Evolutionary conservation across 1,140 invertebrate species (phyloP).

Genomic region (Drosophila tani): DNA sequence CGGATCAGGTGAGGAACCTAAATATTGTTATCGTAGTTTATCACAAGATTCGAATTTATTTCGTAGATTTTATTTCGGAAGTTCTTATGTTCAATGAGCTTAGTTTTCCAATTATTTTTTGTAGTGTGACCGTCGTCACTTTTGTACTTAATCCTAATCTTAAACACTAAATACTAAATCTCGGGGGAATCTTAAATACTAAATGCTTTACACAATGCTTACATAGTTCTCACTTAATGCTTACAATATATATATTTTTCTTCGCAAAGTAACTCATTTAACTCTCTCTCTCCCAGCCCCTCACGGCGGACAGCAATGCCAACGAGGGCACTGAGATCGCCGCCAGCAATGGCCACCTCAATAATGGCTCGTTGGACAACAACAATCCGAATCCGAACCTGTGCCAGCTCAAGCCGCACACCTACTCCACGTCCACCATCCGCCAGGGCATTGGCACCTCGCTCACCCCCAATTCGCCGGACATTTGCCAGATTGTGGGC

Average conservation of each 20-base stretch:
- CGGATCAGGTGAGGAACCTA: constrained; percentile 88
- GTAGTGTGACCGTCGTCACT: no score
- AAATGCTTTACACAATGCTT: no score
- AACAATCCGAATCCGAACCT: constrained; percentile 68
- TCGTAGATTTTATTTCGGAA: no score
- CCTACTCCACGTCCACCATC: constrained; percentile 78
- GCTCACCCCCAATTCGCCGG: constrained; percentile 76
- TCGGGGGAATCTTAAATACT: no score
- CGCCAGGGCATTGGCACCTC: constrained; percentile 81
- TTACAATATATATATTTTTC: no score
- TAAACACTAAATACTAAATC: no score
- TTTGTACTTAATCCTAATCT: no score
- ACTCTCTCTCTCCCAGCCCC: constrained; percentile 7
- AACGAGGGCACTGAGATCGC: constrained; percentile 58
- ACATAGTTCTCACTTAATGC: no score
- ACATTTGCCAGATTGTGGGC: constrained; percentile 80
- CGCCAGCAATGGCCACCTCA: constrained; percentile 47
- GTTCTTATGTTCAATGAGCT: no score
- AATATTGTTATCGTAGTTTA: no score
- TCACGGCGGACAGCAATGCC: constrained; percentile 66
- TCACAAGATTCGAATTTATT: no score
- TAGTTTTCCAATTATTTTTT: no score
- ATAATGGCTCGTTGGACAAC: constrained; percentile 57
- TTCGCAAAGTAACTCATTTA: not conserved
- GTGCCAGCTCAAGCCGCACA: constrained; percentile 64